Evolutionary conservation across 2,797 vertebrate species (phyloP).

Genomic region (Acrocephalus scirpaceus): DNA sequence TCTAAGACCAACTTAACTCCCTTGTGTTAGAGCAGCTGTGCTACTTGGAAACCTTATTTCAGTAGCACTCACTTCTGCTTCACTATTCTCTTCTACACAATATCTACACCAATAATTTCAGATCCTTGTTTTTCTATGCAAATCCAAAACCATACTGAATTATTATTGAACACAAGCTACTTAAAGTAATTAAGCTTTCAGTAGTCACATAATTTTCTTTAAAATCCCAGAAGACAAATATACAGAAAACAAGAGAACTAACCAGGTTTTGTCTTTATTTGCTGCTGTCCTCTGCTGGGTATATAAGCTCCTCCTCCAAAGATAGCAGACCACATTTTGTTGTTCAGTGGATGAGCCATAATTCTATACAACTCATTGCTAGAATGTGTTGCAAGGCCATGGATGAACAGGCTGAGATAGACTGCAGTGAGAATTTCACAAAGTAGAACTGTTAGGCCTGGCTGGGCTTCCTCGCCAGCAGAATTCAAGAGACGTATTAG

Average conservation of each 20-base stretch:
- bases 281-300: conserved; percentile 77
- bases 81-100: neutral
- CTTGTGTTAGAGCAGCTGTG: neutral
- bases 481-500: conserved; percentile 87
- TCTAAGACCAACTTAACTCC: neutral
- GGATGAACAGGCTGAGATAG: conserved; percentile 94
- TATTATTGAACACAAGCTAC: neutral
- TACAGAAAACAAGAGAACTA: conserved; percentile 31
- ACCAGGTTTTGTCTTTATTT: conserved; percentile 81
- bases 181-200: neutral
- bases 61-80: neutral
- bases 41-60: neutral
- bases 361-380: conserved; percentile 92
- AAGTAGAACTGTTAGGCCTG: conserved; percentile 89
- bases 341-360: conserved; percentile 90
- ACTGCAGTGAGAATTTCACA: conserved; percentile 96
- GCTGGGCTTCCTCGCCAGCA: conserved; percentile 91
- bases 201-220: neutral
- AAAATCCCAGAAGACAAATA: neutral
- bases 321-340: conserved; percentile 92
- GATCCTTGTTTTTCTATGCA: neutral
- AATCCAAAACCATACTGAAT: neutral
- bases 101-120: neutral
- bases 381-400: conserved; percentile 95
- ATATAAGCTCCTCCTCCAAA: conserved; percentile 91